Evolutionary conservation across 2,113 vertebrate species (phyloP).

Genomic region (Turnix velox): DNA sequence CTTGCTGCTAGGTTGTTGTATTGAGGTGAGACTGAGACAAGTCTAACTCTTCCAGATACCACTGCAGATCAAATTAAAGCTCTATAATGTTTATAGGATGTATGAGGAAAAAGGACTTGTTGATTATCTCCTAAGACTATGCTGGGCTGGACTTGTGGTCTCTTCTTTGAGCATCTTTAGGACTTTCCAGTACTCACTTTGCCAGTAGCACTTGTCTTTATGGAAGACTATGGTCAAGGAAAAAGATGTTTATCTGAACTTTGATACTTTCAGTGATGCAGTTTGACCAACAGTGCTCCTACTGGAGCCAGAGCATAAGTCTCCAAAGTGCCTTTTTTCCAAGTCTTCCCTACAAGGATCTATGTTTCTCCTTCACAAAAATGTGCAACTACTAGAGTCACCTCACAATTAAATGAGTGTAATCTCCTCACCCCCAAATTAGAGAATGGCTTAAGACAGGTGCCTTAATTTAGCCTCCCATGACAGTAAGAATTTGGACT

Average conservation of each 20-base stretch:
- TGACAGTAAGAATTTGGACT: background rate
- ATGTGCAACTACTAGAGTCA: background rate
- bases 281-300: background rate
- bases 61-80: background rate
- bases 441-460: background rate
- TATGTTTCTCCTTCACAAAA: background rate
- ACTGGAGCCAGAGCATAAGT: background rate
- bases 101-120: background rate
- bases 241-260: background rate
- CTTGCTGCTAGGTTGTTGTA: background rate
- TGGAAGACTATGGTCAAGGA: background rate
- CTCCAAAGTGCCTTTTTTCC: background rate
- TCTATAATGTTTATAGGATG: background rate
- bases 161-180: background rate
- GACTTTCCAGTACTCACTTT: background rate
- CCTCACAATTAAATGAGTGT: background rate
- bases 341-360: background rate
- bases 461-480: background rate
- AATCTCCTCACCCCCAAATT: background rate
- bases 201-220: background rate
- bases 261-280: background rate
- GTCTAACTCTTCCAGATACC: background rate
- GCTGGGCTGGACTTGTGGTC: background rate
- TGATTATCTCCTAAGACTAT: background rate
- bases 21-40: background rate